A percentile compares a stretch with the other conserved stretches of the same genome.
phyloP scores from a whole-genome alignment of 2,888 invertebrate species.

The Axea sp. region DNA sequence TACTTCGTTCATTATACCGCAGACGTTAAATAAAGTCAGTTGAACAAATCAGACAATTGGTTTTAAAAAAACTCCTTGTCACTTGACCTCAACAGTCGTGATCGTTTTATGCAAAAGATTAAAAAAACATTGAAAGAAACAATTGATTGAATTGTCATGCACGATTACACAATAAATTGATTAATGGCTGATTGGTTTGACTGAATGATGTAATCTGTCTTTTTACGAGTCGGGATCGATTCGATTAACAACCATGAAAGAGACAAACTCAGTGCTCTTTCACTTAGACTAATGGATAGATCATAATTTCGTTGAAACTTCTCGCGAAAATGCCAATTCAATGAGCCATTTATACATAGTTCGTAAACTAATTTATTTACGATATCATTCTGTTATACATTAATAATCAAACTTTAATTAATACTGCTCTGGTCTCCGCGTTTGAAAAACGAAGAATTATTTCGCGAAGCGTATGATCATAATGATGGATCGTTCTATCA shows the following conservation, averaged over 20 bases:
- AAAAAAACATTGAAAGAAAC: no score
- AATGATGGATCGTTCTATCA: no score
- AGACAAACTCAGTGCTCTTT: constrained; percentile 34
- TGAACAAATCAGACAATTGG: no score
- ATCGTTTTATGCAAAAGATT: no score
- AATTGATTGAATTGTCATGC: constrained; percentile 24
- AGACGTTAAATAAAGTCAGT: no score
- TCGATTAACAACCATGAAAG: constrained; percentile 27
- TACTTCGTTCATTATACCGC: no score
- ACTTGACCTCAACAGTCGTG: no score
- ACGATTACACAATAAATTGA: constrained; percentile 16
- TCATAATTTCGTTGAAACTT: constrained; percentile 38
- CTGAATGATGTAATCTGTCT: constrained; percentile 20
- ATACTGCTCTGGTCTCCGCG: no score
- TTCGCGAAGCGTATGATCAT: no score
- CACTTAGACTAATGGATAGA: constrained; percentile 47
- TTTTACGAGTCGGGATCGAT: constrained; percentile 26
- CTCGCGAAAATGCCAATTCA: constrained; percentile 9
- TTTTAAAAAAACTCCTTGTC: no score
- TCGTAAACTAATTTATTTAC: constrained; percentile 21
- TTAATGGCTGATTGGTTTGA: constrained; percentile 18
- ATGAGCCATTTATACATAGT: constrained; percentile 18
- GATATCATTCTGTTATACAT: no score
- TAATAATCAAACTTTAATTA: constrained; percentile 16
- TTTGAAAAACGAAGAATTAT: no score